Conservation (phyloP, 2,888 invertebrate species). For the Drosophila sordidula region DNA sequence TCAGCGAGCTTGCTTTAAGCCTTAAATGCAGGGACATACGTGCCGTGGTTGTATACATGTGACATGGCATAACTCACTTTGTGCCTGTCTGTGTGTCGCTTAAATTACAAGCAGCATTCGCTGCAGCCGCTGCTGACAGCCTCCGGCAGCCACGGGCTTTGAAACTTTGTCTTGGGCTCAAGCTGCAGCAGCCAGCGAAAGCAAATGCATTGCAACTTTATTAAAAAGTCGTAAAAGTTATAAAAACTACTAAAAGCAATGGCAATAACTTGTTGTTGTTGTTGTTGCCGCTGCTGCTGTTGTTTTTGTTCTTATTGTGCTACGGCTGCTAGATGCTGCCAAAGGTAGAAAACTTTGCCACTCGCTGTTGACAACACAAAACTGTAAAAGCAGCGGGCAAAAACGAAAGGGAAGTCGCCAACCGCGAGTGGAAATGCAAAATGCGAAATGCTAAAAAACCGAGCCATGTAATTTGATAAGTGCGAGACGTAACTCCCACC, state of each 20-base stretch:
- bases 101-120: slow-evolving; percentile 49
- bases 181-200: slow-evolving; percentile 43
- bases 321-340: slow-evolving; percentile 33
- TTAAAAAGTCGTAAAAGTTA: slow-evolving; percentile 81
- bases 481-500: slow-evolving; percentile 12
- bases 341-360: slow-evolving; percentile 52
- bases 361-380: slow-evolving; percentile 38
- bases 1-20: slow-evolving; percentile 68
- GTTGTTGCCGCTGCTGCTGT: slow-evolving; percentile 38
- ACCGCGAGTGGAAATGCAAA: slow-evolving; percentile 25
- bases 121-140: slow-evolving; percentile 1
- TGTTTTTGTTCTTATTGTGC: slow-evolving; percentile 49
- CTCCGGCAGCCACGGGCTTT: slow-evolving; percentile 32
- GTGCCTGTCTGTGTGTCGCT: slow-evolving; percentile 24
- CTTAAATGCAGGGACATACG: slow-evolving; percentile 59
- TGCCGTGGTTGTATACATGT: slow-evolving; percentile 45
- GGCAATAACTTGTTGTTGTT: slow-evolving; percentile 74
- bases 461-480: slow-evolving; percentile 53
- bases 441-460: slow-evolving; percentile 8
- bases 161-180: slow-evolving; percentile 72
- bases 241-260: slow-evolving; percentile 78
- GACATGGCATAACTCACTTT: slow-evolving; percentile 60
- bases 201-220: slow-evolving; percentile 78
- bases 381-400: not conserved
- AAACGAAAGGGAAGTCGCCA: not conserved